These are phyloP conservation scores for Conger conger DNA, from an alignment of 2,113 vertebrate species.

Conservation along the genomic window DNA sequence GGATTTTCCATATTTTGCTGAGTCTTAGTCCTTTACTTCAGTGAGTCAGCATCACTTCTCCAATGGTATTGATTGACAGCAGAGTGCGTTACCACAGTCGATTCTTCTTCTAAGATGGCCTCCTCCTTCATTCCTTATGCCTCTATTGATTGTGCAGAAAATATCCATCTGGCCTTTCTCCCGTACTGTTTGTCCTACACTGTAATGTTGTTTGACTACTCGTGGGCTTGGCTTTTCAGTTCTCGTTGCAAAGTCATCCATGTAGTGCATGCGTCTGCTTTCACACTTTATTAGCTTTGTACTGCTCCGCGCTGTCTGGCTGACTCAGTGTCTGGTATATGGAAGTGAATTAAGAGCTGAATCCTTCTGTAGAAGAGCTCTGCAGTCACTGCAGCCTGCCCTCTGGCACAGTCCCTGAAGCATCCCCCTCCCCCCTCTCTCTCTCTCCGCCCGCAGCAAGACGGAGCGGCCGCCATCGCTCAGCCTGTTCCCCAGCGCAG, in stretches of 20 bases:
- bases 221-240: not conserved
- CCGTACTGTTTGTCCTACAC: not conserved
- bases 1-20: not conserved
- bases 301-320: not conserved
- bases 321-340: not conserved
- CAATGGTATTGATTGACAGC: not conserved
- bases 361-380: not conserved
- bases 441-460: constrained; percentile 73
- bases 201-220: not conserved
- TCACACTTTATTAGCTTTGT: not conserved
- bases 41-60: not conserved
- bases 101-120: not conserved
- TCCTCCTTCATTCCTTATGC: not conserved
- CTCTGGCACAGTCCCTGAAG: not conserved
- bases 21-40: not conserved
- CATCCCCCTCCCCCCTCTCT: constrained; percentile 28
- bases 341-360: not conserved
- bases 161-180: not conserved
- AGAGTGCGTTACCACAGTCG: not conserved
- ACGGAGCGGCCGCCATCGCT: constrained; percentile 92
- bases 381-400: not conserved
- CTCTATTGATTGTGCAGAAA: not conserved
- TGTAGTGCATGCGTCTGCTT: not conserved
- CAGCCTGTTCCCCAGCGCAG: constrained; percentile 87
- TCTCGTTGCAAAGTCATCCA: not conserved